Conservation (phyloP, 2,888 invertebrate genomes). For the Trichogramma evanescens region DNA sequence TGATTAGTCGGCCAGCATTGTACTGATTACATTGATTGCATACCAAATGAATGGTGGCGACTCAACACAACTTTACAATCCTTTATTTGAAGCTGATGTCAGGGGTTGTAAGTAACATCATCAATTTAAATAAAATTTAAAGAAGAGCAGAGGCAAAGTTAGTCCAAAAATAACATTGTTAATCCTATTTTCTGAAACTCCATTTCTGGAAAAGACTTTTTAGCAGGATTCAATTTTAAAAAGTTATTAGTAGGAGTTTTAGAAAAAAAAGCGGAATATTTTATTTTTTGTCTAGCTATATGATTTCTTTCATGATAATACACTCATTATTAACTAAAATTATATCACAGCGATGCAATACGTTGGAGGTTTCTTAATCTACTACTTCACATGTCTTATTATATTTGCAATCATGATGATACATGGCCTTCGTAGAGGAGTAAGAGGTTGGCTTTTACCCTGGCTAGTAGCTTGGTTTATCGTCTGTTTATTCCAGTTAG, state of each 20-base stretch:
- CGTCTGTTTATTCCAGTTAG: constrained; percentile 66
- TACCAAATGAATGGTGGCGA: constrained; percentile 84
- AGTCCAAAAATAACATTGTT: no score
- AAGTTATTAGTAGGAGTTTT: not conserved
- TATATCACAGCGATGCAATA: constrained; percentile 63
- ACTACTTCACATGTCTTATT: constrained; percentile 55
- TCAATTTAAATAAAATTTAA: not conserved
- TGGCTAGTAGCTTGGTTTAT: constrained; percentile 68
- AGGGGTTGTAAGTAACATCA: constrained; percentile 57
- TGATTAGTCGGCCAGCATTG: constrained; percentile 60
- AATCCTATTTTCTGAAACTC: no score
- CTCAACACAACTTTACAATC: constrained; percentile 81
- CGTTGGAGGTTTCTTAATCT: constrained; percentile 59
- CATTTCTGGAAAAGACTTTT: no score
- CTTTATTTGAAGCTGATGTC: constrained; percentile 81
- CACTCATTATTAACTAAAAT: not conserved
- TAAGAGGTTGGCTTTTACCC: constrained; percentile 74
- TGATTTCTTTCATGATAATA: no score
- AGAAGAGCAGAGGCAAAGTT: no score
- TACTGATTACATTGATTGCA: constrained; percentile 65
- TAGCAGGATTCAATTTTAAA: no score
- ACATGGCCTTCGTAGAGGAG: constrained; percentile 60
- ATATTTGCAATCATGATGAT: constrained; percentile 57
- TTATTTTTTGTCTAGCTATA: no score
- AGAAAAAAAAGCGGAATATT: not conserved